phyloP scores from a whole-genome alignment of 2,113 vertebrate genomes.

The Sarotherodon lohbergeri region DNA sequence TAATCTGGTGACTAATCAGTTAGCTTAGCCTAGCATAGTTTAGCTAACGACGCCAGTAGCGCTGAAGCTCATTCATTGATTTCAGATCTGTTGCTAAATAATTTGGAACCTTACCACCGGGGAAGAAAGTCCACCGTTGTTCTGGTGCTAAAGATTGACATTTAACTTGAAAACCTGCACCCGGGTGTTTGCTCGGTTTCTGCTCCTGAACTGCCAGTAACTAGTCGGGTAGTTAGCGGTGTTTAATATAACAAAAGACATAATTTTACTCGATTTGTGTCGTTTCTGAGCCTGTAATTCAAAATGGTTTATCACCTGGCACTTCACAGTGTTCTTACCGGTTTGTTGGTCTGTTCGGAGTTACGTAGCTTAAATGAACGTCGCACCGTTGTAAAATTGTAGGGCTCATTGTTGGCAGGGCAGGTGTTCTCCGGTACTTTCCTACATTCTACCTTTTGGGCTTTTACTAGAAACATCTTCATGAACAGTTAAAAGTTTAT shows the following conservation, averaged over 20 bases:
- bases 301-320: not conserved
- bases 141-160: rapidly evolving
- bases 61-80: slow-evolving; percentile 14
- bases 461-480: not conserved
- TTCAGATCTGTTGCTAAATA: not conserved
- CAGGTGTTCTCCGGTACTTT: not conserved
- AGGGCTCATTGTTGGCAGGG: rapidly evolving
- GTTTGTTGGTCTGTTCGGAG: rapidly evolving
- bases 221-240: not conserved
- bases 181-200: not conserved
- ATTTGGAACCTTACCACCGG: not conserved
- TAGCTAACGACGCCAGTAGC: not conserved
- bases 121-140: rapidly evolving
- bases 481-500: not conserved
- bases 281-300: not conserved
- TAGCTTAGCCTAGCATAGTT: slow-evolving; percentile 2
- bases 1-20: not conserved
- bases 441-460: rapidly evolving
- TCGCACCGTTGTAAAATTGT: not conserved
- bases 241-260: not conserved
- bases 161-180: not conserved
- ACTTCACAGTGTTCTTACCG: not conserved
- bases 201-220: not conserved
- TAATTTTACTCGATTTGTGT: rapidly evolving
- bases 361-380: not conserved